These are phyloP conservation scores for Neelides sp. DNA, from an alignment of 1,140 invertebrate genomes.

Conservation along the genomic window DNA sequence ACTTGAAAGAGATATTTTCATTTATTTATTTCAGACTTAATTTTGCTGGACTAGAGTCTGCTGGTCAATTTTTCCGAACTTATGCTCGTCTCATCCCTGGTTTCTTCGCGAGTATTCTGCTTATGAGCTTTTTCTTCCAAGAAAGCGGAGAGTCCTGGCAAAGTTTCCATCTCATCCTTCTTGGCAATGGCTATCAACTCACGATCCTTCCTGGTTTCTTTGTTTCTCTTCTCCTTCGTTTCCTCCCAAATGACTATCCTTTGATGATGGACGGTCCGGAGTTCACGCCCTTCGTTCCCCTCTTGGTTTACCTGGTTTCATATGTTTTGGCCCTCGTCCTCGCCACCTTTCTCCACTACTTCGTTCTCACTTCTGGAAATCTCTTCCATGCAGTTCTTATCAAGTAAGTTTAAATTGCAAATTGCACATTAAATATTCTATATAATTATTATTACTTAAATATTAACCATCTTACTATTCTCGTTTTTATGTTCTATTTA, in stretches of 20 bases:
- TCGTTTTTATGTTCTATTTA: background rate
- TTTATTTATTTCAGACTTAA: background rate
- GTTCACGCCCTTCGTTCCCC: constrained; percentile 14
- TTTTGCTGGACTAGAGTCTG: constrained; percentile 13
- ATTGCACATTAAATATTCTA: background rate
- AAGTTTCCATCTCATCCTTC: constrained; percentile 24
- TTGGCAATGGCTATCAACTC: constrained; percentile 19
- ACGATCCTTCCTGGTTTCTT: constrained; percentile 20
- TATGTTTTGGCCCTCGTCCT: constrained; percentile 16
- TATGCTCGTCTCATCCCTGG: constrained; percentile 18
- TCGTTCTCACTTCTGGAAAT: constrained; percentile 15
- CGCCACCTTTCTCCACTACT: constrained; percentile 12
- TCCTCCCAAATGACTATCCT: constrained; percentile 19
- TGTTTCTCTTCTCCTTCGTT: constrained; percentile 4
- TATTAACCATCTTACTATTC: background rate
- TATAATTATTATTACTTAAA: background rate
- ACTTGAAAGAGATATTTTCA: constrained; percentile 3
- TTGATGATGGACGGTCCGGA: constrained; percentile 10
- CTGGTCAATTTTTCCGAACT: constrained; percentile 21
- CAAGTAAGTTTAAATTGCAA: constrained; percentile 10
- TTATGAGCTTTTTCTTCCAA: constrained; percentile 21
- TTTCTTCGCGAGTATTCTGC: constrained; percentile 21
- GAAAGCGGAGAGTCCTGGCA: constrained; percentile 8
- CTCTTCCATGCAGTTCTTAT: constrained; percentile 16
- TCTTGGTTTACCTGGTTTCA: constrained; percentile 14